Conservation (phyloP, 1,140 invertebrate species). For the Microplitis mediator region DNA sequence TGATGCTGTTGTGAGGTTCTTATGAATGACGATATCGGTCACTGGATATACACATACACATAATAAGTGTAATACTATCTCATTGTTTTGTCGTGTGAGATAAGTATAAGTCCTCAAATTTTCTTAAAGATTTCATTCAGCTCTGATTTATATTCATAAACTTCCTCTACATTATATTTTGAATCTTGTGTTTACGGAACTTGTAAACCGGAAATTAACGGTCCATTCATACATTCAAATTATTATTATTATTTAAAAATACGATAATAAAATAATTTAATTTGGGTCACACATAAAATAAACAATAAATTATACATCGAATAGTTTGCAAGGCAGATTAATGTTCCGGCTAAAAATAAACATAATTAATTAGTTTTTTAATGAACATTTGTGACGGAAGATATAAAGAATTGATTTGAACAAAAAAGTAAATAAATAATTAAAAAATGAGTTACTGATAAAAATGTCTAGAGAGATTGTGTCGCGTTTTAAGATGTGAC, state of each 20-base stretch:
- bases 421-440: too few species aligned
- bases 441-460: too few species aligned
- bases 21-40: neutral
- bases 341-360: too few species aligned
- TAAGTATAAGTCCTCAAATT: neutral
- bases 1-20: neutral
- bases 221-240: neutral
- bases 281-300: neutral
- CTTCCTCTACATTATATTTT: neutral
- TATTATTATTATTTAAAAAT: neutral
- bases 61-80: too few species aligned
- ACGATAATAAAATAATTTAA: conserved; percentile 6
- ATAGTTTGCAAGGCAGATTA: too few species aligned
- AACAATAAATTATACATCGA: too few species aligned
- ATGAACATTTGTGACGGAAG: too few species aligned
- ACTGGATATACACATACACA: neutral
- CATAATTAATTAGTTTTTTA: too few species aligned
- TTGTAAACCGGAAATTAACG: neutral
- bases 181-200: conserved; percentile 1
- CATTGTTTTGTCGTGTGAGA: conserved; percentile 6
- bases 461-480: conserved; percentile 15
- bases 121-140: neutral
- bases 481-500: conserved; percentile 33
- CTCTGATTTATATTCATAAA: conserved; percentile 1
- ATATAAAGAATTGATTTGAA: too few species aligned